phyloP scores from a whole-genome alignment of 2,797 vertebrate species.

The Columba guinea region DNA sequence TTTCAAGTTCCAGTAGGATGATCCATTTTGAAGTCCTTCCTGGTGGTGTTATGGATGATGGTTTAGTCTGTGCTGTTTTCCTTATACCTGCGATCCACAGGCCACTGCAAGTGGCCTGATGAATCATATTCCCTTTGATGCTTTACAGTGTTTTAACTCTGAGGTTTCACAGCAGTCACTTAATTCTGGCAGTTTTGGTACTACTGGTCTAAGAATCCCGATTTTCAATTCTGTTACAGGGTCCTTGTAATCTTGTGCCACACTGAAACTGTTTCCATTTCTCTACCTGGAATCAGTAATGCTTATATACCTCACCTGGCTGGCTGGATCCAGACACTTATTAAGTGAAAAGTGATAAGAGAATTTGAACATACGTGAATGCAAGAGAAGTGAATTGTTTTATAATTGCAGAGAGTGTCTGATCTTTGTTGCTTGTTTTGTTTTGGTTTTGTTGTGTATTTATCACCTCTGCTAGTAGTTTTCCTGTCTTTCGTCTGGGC shows the following conservation, averaged over 20 bases:
- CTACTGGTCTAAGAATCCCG: neutral
- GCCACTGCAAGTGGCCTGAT: neutral
- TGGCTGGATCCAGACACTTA: neutral
- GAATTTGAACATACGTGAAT: neutral
- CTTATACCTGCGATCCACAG: neutral
- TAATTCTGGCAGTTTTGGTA: neutral
- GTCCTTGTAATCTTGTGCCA: neutral
- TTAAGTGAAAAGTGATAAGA: neutral
- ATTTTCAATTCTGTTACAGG: neutral
- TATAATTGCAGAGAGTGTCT: neutral
- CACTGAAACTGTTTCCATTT: neutral
- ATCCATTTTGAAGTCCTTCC: slow-evolving; percentile 27
- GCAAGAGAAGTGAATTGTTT: neutral
- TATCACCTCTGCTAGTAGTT: neutral
- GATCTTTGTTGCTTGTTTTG: neutral
- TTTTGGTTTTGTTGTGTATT: neutral
- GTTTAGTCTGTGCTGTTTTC: slow-evolving; percentile 16
- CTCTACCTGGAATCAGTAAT: neutral
- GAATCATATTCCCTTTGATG: neutral
- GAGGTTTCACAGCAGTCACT: neutral
- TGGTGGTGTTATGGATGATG: neutral
- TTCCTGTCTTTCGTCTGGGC: neutral
- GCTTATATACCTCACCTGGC: neutral
- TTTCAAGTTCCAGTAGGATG: slow-evolving; percentile 7
- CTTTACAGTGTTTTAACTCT: neutral